These are phyloP conservation scores for Spodoptera picta DNA, from an alignment of 2,888 invertebrate genomes.

Conservation along the genomic window DNA sequence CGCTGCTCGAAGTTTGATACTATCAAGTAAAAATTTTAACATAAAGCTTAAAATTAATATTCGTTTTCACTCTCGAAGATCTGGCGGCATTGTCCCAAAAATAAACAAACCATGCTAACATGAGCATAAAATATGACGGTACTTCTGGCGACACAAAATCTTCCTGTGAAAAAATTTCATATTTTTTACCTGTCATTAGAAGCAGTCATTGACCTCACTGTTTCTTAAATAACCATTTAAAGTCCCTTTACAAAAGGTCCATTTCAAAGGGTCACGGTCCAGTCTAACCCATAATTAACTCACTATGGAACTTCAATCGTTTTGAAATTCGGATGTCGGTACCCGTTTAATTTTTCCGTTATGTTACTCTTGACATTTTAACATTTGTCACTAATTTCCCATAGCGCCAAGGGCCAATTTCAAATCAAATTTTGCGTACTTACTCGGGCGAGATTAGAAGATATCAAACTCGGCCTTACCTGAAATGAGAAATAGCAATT, in stretches of 20 bases:
- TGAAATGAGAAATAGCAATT: constrained; percentile 66
- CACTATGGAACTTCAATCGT: constrained; percentile 75
- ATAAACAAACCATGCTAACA: constrained; percentile 12
- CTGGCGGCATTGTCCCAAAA: not conserved
- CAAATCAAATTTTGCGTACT: constrained; percentile 29
- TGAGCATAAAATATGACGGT: constrained; percentile 28
- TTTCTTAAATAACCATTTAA: constrained; percentile 66
- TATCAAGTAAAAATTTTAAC: too few relatives aligned
- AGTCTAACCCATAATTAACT: constrained; percentile 83
- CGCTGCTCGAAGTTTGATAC: too few relatives aligned
- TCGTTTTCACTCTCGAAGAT: too few relatives aligned
- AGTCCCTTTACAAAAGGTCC: constrained; percentile 69
- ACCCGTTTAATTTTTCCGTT: constrained; percentile 56
- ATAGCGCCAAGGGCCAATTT: constrained; percentile 16
- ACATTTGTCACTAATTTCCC: constrained; percentile 31
- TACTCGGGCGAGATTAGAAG: constrained; percentile 11
- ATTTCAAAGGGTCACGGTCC: constrained; percentile 73
- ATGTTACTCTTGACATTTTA: constrained; percentile 44
- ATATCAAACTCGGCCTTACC: constrained; percentile 63
- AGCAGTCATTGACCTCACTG: constrained; percentile 69
- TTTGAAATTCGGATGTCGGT: constrained; percentile 63
- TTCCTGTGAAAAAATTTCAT: constrained; percentile 49
- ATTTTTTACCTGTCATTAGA: constrained; percentile 62
- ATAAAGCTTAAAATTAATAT: too few relatives aligned
- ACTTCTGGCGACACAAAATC: constrained; percentile 42